These are phyloP conservation scores for Phalloptychus januarius DNA, from an alignment of 2,797 vertebrate species.

Conservation along the genomic window DNA sequence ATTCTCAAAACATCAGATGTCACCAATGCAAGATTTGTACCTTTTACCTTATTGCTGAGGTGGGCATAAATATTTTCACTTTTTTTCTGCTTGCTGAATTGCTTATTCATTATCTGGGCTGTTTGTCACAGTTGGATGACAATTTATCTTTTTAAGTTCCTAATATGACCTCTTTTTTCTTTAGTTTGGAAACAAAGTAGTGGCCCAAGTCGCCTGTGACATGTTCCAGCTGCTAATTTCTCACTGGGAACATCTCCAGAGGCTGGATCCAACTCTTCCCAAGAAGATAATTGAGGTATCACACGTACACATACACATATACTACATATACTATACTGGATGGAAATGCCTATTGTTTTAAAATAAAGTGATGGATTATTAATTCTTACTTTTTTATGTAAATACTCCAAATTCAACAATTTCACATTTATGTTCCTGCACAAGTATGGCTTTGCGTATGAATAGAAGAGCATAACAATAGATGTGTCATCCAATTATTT, in stretches of 20 bases:
- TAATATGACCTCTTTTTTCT: background rate
- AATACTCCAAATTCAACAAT: slow-evolving; percentile 12
- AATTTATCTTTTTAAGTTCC: background rate
- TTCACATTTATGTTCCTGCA: slow-evolving; percentile 36
- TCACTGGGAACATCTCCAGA: slow-evolving; percentile 93
- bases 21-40: background rate
- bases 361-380: background rate
- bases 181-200: slow-evolving; percentile 93
- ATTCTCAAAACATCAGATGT: background rate
- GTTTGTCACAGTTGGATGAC: background rate
- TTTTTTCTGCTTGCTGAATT: background rate
- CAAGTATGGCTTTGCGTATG: slow-evolving; percentile 45
- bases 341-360: background rate
- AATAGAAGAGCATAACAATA: slow-evolving; percentile 37
- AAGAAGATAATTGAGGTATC: slow-evolving; percentile 94
- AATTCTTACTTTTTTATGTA: slow-evolving; percentile 22
- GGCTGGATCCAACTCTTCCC: slow-evolving; percentile 85
- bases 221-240: slow-evolving; percentile 92
- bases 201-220: slow-evolving; percentile 94
- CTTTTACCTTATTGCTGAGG: background rate
- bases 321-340: background rate
- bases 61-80: background rate
- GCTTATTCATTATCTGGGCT: background rate
- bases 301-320: background rate
- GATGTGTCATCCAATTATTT: slow-evolving; percentile 70